These are phyloP conservation scores for Mechanitis messenoides DNA, from an alignment of 2,888 invertebrate genomes.

Conservation along the genomic window DNA sequence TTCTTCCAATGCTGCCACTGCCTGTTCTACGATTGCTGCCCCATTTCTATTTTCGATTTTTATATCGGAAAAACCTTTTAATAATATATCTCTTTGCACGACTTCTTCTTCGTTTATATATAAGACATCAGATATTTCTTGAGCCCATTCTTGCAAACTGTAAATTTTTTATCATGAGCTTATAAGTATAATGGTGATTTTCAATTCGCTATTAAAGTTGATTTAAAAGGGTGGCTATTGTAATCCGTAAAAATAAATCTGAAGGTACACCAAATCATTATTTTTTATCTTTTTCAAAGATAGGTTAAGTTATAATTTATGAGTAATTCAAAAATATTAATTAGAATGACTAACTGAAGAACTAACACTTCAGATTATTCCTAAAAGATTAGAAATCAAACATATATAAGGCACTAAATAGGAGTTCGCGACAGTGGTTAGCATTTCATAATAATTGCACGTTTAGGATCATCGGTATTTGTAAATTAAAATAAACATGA, in stretches of 20 bases:
- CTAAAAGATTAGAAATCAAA: not conserved
- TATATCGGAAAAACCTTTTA: slow-evolving; percentile 50
- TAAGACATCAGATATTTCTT: slow-evolving; percentile 49
- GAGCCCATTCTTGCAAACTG: slow-evolving; percentile 61
- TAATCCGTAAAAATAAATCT: too few relatives aligned
- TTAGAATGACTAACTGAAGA: not conserved
- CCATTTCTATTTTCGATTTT: slow-evolving; percentile 53
- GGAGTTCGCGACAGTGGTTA: slow-evolving; percentile 14
- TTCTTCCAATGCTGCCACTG: slow-evolving; percentile 48
- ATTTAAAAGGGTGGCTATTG: too few relatives aligned
- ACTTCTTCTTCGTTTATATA: slow-evolving; percentile 49
- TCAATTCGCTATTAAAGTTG: too few relatives aligned
- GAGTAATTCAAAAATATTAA: not conserved
- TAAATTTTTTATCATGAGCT: not conserved
- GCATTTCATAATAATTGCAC: slow-evolving; percentile 20
- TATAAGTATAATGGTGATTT: too few relatives aligned
- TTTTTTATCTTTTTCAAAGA: too few relatives aligned
- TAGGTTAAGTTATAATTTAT: too few relatives aligned
- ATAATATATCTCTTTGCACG: slow-evolving; percentile 48
- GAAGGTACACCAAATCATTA: too few relatives aligned
- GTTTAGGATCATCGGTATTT: slow-evolving; percentile 7
- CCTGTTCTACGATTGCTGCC: slow-evolving; percentile 52
- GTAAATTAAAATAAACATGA: slow-evolving; percentile 26
- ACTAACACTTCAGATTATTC: not conserved
- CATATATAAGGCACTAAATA: not conserved